These are phyloP conservation scores for Spinus pinus DNA, from an alignment of 2,797 vertebrate genomes.

Conservation along the genomic window DNA sequence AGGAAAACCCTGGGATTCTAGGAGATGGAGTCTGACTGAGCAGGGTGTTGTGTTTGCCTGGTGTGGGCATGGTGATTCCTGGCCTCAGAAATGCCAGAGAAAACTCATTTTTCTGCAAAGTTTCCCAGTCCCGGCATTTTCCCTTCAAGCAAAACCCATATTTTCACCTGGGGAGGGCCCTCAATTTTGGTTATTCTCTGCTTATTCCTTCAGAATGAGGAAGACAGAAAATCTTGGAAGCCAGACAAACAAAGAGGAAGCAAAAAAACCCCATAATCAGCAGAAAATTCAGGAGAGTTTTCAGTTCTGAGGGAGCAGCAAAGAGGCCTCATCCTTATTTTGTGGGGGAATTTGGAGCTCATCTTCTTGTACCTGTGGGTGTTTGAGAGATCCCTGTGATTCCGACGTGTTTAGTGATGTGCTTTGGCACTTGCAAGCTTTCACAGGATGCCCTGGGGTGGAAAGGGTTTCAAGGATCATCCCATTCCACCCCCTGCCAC, in stretches of 20 bases:
- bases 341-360: not conserved
- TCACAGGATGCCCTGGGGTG: not conserved
- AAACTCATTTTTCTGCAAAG: not conserved
- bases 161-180: not conserved
- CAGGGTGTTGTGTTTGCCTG: not conserved
- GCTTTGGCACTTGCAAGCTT: not conserved
- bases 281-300: not conserved
- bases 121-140: not conserved
- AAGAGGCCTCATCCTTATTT: not conserved
- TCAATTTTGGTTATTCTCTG: not conserved
- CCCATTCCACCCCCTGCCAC: too few relatives aligned
- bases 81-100: not conserved
- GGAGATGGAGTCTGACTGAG: not conserved
- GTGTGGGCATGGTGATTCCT: not conserved
- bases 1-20: not conserved
- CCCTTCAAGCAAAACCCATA: not conserved
- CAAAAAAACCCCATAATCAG: fast-evolving
- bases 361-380: not conserved
- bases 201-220: not conserved
- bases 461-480: not conserved
- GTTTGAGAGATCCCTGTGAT: not conserved
- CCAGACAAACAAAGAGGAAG: not conserved
- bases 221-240: not conserved
- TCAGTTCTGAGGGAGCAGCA: not conserved
- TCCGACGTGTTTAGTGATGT: not conserved